These are phyloP conservation scores for Panagrolaimus sp. DNA, from an alignment of 1,140 invertebrate genomes.

Conservation along the genomic window DNA sequence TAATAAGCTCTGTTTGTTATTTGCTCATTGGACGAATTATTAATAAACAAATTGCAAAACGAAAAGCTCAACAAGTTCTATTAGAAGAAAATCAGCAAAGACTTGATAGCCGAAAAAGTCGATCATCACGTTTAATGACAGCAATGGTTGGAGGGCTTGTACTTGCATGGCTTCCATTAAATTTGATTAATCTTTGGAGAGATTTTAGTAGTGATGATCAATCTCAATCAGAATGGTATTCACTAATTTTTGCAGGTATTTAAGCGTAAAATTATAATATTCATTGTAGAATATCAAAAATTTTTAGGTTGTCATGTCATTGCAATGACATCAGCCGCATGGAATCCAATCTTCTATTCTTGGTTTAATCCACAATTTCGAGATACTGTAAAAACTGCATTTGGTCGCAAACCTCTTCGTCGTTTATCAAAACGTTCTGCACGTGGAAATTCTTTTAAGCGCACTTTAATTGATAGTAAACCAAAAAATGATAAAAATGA, in stretches of 20 bases:
- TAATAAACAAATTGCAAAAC: slow-evolving; percentile 42
- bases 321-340: slow-evolving; percentile 63
- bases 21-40: slow-evolving; percentile 46
- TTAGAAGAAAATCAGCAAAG: slow-evolving; percentile 49
- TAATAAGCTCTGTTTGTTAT: slow-evolving; percentile 55
- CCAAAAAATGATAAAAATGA: too few species aligned
- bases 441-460: too few species aligned
- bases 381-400: slow-evolving; percentile 24
- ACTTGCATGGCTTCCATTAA: slow-evolving; percentile 62
- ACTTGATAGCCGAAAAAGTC: slow-evolving; percentile 44
- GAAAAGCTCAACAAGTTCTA: slow-evolving; percentile 47
- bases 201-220: slow-evolving; percentile 36
- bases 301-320: slow-evolving; percentile 60
- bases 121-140: slow-evolving; percentile 50
- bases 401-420: not conserved
- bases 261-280: not conserved
- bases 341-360: slow-evolving; percentile 64
- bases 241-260: slow-evolving; percentile 60
- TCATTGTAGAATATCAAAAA: not conserved
- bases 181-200: slow-evolving; percentile 61
- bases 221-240: slow-evolving; percentile 37
- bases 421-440: not conserved
- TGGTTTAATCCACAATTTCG: slow-evolving; percentile 58
- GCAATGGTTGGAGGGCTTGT: slow-evolving; percentile 56
- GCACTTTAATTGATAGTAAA: too few species aligned